Percentiles rank a stretch among this genome's conserved stretches.
These are phyloP conservation scores for Alligator mississippiensis DNA, from an alignment of 2,113 vertebrate species.

Conservation along the genomic window DNA sequence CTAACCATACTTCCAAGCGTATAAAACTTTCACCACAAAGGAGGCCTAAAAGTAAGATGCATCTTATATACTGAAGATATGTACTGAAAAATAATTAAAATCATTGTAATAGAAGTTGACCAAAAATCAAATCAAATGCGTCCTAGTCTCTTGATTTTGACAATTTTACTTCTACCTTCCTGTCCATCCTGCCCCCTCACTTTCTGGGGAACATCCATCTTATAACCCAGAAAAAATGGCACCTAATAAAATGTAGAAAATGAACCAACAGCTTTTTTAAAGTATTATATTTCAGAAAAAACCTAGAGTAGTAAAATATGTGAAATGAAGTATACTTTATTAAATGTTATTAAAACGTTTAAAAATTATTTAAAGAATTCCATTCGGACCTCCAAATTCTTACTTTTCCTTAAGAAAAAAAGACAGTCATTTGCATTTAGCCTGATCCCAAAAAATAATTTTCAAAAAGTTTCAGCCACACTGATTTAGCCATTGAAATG, in stretches of 20 bases:
- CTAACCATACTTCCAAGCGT: neutral
- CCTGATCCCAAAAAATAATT: neutral
- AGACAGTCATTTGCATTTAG: neutral
- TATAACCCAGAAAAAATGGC: neutral
- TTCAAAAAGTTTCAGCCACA: conserved; percentile 33
- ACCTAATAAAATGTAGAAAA: neutral
- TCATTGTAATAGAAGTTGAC: no score
- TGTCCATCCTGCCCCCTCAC: no score
- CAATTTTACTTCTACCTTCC: no score
- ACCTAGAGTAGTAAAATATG: neutral
- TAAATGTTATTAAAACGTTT: neutral
- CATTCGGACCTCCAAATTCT: neutral
- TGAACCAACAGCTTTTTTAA: neutral
- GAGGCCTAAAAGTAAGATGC: no score
- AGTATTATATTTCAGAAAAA: neutral
- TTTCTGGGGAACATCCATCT: no score
- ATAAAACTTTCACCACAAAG: no score
- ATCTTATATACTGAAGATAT: no score
- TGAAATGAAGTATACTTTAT: neutral
- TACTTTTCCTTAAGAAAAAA: neutral
- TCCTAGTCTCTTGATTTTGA: no score
- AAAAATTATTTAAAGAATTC: neutral
- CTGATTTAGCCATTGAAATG: neutral
- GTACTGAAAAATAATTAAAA: no score
- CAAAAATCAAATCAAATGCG: no score